Percentiles rank a stretch among this genome's conserved stretches.
These are phyloP conservation scores for Syngnathus floridae DNA, from an alignment of 2,113 vertebrate species.

Conservation along the genomic window DNA sequence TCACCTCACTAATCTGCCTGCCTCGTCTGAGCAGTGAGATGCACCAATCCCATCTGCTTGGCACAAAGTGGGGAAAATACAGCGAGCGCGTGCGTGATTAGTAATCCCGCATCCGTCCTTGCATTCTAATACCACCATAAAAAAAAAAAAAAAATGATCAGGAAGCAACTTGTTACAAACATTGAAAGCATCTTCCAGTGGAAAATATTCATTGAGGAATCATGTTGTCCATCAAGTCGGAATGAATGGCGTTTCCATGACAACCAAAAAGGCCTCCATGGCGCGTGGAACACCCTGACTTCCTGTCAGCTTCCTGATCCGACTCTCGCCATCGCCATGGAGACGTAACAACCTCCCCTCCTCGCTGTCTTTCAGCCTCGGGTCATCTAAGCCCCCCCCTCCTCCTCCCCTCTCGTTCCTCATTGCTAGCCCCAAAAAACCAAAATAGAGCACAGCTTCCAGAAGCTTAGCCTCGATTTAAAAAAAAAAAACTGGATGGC, in stretches of 20 bases:
- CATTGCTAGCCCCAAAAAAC: slow-evolving; percentile 8
- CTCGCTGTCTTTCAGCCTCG: neutral
- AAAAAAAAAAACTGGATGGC: neutral
- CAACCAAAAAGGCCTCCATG: slow-evolving; percentile 53
- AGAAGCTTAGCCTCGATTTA: neutral
- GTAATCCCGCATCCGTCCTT: slow-evolving; percentile 29
- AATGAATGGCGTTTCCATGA: slow-evolving; percentile 54
- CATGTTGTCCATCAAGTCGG: slow-evolving; percentile 41
- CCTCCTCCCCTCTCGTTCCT: slow-evolving; percentile 33
- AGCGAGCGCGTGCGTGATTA: slow-evolving; percentile 14
- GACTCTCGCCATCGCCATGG: slow-evolving; percentile 50
- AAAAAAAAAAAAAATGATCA: neutral
- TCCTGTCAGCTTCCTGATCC: slow-evolving; percentile 61
- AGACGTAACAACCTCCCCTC: slow-evolving; percentile 43
- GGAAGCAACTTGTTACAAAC: neutral
- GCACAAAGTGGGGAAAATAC: slow-evolving; percentile 36
- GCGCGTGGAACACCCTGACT: slow-evolving; percentile 56
- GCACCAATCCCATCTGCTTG: slow-evolving; percentile 53
- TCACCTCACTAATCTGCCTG: slow-evolving; percentile 48
- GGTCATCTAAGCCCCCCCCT: neutral
- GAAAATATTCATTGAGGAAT: slow-evolving; percentile 32
- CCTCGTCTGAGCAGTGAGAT: slow-evolving; percentile 47
- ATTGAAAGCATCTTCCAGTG: neutral
- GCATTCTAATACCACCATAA: slow-evolving; percentile 14
- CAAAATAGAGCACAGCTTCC: neutral